Conservation (phyloP, 2,888 invertebrate species). For the Camptogramma bilineatum region DNA sequence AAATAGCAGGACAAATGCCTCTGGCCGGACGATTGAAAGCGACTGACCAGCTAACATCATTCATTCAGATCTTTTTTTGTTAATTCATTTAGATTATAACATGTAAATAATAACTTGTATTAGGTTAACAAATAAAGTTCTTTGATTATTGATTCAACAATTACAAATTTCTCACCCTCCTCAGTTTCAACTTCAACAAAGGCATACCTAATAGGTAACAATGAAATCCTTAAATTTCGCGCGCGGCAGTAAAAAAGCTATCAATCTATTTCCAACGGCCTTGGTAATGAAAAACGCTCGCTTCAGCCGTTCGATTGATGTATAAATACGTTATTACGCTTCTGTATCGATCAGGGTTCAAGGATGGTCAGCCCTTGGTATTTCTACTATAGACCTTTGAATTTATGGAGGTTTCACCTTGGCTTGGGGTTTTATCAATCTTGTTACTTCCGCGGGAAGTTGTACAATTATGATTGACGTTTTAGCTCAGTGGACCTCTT, state of each 20-base stretch:
- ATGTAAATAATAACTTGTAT: no score
- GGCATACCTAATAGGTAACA: constrained; percentile 22
- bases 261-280: constrained; percentile 64
- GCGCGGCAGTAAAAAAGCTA: constrained; percentile 42
- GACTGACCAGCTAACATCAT: constrained; percentile 6
- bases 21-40: no score
- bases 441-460: constrained; percentile 10
- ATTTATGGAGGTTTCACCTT: constrained; percentile 38
- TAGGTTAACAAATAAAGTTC: no score
- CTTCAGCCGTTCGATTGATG: constrained; percentile 41
- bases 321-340: constrained; percentile 53
- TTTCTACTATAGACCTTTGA: constrained; percentile 32
- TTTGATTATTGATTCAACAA: no score
- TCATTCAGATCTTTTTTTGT: no score
- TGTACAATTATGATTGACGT: constrained; percentile 4
- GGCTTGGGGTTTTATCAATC: constrained; percentile 33
- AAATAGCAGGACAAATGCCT: no score
- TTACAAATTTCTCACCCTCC: constrained; percentile 5
- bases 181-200: constrained; percentile 4
- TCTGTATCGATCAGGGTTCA: constrained; percentile 62
- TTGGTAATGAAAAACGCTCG: constrained; percentile 65
- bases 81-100: no score
- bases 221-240: constrained; percentile 38
- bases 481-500: background rate
- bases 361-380: constrained; percentile 54